Conservation (phyloP, 2,888 invertebrate genomes). For the Agrochola lota region DNA sequence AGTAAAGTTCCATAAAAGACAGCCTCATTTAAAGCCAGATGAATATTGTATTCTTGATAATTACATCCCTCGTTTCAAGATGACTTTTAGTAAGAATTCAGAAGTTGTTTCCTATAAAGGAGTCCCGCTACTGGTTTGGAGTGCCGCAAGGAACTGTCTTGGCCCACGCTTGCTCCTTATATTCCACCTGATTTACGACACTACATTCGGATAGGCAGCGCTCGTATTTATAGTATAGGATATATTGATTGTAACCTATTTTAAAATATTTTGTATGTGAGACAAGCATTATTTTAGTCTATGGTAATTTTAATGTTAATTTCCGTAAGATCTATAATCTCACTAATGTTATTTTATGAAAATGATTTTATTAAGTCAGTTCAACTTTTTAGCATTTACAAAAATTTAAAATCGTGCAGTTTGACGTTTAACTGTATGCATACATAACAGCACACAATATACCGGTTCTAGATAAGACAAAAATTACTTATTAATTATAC, state of each 20-base stretch:
- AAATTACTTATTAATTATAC: background rate
- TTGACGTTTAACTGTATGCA: background rate
- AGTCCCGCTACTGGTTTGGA: constrained; percentile 76
- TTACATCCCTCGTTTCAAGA: constrained; percentile 48
- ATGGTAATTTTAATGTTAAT: too few relatives aligned
- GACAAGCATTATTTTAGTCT: background rate
- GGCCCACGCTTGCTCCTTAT: constrained; percentile 76
- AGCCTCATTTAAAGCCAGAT: constrained; percentile 27
- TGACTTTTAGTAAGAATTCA: constrained; percentile 60
- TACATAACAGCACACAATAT: too few relatives aligned
- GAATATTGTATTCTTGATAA: constrained; percentile 60
- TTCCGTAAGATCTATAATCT: background rate
- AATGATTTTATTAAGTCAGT: background rate
- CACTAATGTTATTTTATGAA: background rate
- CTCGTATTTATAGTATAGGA: constrained; percentile 44
- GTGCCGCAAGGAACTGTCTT: constrained; percentile 76
- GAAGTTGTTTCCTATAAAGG: constrained; percentile 66
- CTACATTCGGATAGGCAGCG: constrained; percentile 46
- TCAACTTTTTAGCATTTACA: background rate
- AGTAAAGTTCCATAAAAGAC: constrained; percentile 30
- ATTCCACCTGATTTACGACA: constrained; percentile 69
- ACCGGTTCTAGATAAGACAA: background rate
- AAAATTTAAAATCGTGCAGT: background rate
- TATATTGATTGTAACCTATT: constrained; percentile 40
- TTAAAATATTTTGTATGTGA: constrained; percentile 17